Evolutionary conservation across 2,797 vertebrate genomes (phyloP).

Genomic region (Rhinophrynus dorsalis): DNA sequence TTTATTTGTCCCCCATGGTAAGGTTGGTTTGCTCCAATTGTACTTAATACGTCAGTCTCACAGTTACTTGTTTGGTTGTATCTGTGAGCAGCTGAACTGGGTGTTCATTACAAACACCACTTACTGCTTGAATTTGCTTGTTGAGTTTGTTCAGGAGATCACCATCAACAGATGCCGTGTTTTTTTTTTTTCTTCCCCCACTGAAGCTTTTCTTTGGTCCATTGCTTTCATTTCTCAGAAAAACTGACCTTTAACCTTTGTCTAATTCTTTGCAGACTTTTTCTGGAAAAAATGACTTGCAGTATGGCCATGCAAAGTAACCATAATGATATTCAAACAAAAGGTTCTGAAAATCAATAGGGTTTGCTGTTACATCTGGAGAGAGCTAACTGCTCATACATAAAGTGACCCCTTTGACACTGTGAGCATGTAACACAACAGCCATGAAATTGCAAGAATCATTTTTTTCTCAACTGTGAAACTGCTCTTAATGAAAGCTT

Average conservation of each 20-base stretch:
- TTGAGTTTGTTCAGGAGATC: constrained; percentile 17
- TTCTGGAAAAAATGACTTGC: background rate
- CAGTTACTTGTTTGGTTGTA: background rate
- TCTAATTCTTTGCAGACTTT: constrained; percentile 30
- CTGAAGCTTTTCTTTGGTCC: constrained; percentile 7
- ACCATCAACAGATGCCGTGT: constrained; percentile 4
- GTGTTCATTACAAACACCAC: constrained; percentile 2
- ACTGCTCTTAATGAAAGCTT: background rate
- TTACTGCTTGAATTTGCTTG: constrained; percentile 3
- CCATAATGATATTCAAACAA: constrained; percentile 21
- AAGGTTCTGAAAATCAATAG: constrained; percentile 15
- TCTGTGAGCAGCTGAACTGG: constrained; percentile 3
- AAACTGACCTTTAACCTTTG: constrained; percentile 30
- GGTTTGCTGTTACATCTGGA: constrained; percentile 2
- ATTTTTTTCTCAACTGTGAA: background rate
- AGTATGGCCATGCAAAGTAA: background rate
- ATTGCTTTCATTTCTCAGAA: constrained; percentile 17
- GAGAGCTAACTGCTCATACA: background rate
- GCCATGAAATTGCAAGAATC: background rate
- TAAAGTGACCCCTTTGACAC: constrained; percentile 14
- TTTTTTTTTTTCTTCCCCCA: background rate
- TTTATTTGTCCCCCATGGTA: too few species aligned
- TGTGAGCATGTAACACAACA: background rate
- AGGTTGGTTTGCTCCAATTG: too few species aligned
- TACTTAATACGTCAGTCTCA: too few species aligned